Base-by-base conservation (phyloP, 2,797 vertebrate genomes). In the Pseudomugil gertrudae region DNA sequence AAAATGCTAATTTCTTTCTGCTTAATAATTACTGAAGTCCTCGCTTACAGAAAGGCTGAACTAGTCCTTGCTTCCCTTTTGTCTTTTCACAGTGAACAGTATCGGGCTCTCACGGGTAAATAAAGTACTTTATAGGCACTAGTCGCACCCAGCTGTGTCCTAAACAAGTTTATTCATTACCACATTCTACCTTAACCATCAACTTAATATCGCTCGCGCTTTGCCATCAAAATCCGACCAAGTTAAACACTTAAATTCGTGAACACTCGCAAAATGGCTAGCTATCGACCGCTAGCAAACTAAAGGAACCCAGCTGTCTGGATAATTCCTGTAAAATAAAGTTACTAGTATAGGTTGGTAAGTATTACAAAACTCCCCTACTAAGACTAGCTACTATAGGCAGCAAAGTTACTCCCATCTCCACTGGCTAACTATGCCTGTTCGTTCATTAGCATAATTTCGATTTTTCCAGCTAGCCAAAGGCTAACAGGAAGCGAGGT, bases 401-500 rank as follows among this genome's bases (percentile, higher is more conserved):
- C 24, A 30, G 65, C 40, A 38, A 76, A 69, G 75, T 81, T 65
- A 62, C 76, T 77, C 69, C 76, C 74, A 61, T 79, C 33, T 4
- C 57, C 56, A 36, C 60, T 56, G 63, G 57, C 50, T 57, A 69
- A 78, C 78, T 87, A 84, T 65, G 80, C 71, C 71, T 52, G 66
- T 67, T 69, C 54, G 75, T 64, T 78, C 71, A 80, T 84, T 83
- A 79, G 76, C 85, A 86, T 84, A 76, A 65, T 83, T 51, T 70
- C 57, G 66, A 73, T n/a, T 82, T 85, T 84, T 70, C 64, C 68
- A 84, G 85, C 84, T 85, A 90, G 82, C 84, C 73, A 66, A 13
- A 53, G 69, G 91, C 91, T 92, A 92, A 90, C 90, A 90, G 90
- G 90, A 92, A 91, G 91, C 85, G 54, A 71, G 82, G 72, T 86